These are phyloP conservation scores for Gadus chalcogrammus DNA, from an alignment of 2,113 vertebrate species.

Conservation along the genomic window DNA sequence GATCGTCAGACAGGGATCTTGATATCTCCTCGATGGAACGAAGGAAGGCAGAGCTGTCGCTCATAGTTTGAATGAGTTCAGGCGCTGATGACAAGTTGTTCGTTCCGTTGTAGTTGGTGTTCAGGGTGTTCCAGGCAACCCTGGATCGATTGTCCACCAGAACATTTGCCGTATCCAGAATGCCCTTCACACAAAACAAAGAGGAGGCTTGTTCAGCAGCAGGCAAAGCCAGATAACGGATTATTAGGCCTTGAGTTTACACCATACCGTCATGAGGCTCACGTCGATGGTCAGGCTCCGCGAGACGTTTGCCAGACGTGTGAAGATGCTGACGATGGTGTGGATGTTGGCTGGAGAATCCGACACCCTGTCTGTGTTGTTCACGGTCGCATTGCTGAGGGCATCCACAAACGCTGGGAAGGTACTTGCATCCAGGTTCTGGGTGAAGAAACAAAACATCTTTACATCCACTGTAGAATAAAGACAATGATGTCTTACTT, in stretches of 20 bases:
- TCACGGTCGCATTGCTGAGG: conserved; percentile 8
- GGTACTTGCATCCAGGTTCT: conserved; percentile 8
- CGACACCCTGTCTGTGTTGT: neutral
- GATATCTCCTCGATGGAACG: conserved; percentile 21
- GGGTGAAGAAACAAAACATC: conserved; percentile 1
- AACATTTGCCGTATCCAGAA: conserved; percentile 34
- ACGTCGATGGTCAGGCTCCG: fast-evolving
- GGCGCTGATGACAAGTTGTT: neutral
- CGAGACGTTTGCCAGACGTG: neutral
- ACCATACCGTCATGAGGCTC: conserved; percentile 21
- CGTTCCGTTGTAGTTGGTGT: neutral
- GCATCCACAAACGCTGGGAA: conserved; percentile 5
- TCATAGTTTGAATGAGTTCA: fast-evolving
- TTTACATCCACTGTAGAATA: no score
- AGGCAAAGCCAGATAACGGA: neutral
- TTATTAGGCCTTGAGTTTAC: neutral
- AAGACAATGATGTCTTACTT: no score
- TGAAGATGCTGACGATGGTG: conserved; percentile 36
- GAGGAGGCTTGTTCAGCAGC: neutral
- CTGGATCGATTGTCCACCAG: conserved; percentile 22
- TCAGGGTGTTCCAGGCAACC: conserved; percentile 22
- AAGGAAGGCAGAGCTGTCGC: conserved; percentile 35
- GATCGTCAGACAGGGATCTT: neutral
- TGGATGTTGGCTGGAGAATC: conserved; percentile 35
- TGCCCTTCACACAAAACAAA: conserved; percentile 28